Evolutionary conservation across 2,888 invertebrate species (phyloP).

Genomic region (Lithodes maja): DNA sequence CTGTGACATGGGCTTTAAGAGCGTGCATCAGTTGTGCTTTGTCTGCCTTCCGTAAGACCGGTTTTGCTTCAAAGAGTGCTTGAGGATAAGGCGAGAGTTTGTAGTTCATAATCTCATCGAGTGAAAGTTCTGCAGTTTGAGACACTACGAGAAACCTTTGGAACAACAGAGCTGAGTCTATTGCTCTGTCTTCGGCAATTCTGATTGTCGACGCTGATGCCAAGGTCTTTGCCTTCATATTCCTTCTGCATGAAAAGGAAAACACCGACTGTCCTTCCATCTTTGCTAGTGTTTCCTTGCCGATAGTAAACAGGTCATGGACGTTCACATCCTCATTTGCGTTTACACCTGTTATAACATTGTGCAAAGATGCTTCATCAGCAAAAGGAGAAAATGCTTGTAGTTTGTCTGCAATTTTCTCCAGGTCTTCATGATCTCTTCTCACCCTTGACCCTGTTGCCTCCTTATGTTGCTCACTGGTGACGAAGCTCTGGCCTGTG

Average conservation of each 20-base stretch:
- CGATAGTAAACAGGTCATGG: not conserved
- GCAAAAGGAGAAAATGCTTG: not conserved
- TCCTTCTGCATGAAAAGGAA: not conserved
- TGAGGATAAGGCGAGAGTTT: conserved; percentile 3
- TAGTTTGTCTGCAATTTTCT: not conserved
- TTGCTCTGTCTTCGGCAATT: not conserved
- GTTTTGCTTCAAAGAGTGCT: not conserved
- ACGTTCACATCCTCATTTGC: not conserved
- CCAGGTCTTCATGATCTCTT: no score
- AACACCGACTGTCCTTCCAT: not conserved
- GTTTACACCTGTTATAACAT: not conserved
- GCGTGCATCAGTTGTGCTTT: not conserved
- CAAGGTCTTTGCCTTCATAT: not conserved
- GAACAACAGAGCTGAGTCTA: not conserved
- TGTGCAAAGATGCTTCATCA: not conserved
- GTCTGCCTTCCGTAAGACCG: not conserved
- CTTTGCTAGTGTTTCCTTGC: not conserved
- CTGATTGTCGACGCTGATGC: not conserved
- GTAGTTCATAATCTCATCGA: not conserved
- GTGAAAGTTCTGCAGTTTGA: not conserved
- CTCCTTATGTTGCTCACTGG: conserved; percentile 9
- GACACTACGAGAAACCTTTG: not conserved
- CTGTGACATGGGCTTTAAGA: not conserved
- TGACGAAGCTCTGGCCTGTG: not conserved
- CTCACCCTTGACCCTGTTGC: not conserved